Evolutionary conservation across 2,113 vertebrate genomes (phyloP).

Genomic region (Ondatra zibethicus): DNA sequence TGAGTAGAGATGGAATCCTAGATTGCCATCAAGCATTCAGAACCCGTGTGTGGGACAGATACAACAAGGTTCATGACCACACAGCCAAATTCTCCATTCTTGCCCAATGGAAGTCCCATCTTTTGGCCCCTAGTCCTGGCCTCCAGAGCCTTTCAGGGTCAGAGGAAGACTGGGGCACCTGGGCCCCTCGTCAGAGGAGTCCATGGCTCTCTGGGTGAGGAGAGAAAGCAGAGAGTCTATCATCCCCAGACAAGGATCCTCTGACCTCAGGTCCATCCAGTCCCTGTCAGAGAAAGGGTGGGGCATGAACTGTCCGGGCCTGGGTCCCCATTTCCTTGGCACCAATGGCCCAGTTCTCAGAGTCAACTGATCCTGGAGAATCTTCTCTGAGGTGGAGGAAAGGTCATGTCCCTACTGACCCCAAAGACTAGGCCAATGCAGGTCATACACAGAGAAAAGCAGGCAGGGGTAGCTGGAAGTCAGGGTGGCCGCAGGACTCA

Average conservation of each 20-base stretch:
- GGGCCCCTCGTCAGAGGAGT: neutral
- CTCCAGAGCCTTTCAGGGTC: neutral
- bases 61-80: neutral
- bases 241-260: neutral
- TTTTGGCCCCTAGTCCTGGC: neutral
- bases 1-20: neutral
- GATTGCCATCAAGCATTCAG: neutral
- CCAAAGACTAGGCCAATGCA: neutral
- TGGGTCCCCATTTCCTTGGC: neutral
- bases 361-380: neutral
- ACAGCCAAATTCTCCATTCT: neutral
- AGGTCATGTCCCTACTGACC: neutral
- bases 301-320: neutral
- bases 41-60: neutral
- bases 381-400: neutral
- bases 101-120: neutral
- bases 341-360: neutral
- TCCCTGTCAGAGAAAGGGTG: neutral
- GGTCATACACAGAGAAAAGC: neutral
- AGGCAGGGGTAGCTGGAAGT: neutral
- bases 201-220: neutral
- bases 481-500: neutral
- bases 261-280: neutral
- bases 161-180: neutral
- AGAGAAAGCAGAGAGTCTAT: neutral